Evolutionary conservation across 1,140 invertebrate genomes (phyloP).

Genomic region (Zaprionus tsacasi): DNA sequence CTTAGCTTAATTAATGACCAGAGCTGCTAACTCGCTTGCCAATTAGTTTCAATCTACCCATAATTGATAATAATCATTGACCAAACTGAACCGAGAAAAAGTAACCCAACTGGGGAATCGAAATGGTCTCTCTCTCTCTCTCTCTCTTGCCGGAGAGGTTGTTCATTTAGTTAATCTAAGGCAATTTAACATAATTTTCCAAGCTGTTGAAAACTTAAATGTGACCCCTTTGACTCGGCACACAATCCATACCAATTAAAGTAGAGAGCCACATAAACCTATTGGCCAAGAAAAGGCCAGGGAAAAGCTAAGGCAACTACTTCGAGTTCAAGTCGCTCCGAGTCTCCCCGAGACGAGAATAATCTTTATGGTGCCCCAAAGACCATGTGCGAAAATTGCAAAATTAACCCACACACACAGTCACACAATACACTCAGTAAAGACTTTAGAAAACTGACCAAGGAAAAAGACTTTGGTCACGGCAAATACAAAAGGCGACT

Average conservation of each 20-base stretch:
- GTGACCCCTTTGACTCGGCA: constrained; percentile 32
- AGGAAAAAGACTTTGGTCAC: constrained; percentile 27
- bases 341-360: constrained; percentile 13
- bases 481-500: constrained; percentile 55
- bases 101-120: background rate
- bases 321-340: constrained; percentile 1
- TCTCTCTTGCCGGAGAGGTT: background rate
- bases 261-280: constrained; percentile 28
- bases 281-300: constrained; percentile 14
- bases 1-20: constrained; percentile 2
- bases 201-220: constrained; percentile 35
- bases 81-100: background rate
- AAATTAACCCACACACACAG: constrained; percentile 51
- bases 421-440: constrained; percentile 1
- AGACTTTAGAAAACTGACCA: constrained; percentile 34
- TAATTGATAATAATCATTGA: constrained; percentile 35
- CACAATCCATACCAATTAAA: constrained; percentile 69
- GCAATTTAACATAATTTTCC: constrained; percentile 36
- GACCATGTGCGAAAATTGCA: constrained; percentile 68
- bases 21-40: background rate
- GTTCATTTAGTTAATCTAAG: constrained; percentile 36
- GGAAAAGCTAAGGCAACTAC: constrained; percentile 1
- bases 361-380: constrained; percentile 73
- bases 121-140: background rate
- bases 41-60: constrained; percentile 20